Conservation (phyloP, 2,113 vertebrate genomes). For the Sinocyclocheilus rhinocerous region DNA sequence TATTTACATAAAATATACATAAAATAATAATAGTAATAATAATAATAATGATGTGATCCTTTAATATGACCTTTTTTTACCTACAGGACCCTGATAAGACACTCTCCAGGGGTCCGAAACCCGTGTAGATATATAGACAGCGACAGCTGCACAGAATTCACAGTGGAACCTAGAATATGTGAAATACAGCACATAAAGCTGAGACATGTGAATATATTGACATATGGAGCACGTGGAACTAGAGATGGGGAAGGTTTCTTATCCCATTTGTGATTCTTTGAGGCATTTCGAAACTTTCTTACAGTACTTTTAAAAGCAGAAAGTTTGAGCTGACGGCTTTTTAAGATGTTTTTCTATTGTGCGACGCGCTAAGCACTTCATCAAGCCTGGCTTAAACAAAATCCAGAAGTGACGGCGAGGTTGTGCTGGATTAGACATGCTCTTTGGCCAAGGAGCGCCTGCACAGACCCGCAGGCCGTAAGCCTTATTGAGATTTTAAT, state of each 20-base stretch:
- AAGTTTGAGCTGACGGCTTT: neutral
- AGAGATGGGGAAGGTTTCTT: neutral
- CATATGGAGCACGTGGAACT: neutral
- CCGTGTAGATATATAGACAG: neutral
- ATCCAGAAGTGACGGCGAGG: slow-evolving; percentile 19
- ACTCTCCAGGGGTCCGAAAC: neutral
- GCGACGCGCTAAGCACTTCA: slow-evolving; percentile 3
- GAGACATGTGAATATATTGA: neutral
- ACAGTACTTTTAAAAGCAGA: slow-evolving; percentile 5
- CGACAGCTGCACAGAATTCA: neutral
- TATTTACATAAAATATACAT: too few relatives aligned
- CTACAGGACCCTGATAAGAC: neutral
- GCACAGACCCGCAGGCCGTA: slow-evolving; percentile 7
- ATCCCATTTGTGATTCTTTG: neutral
- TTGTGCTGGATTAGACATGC: slow-evolving; percentile 32
- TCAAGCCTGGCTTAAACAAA: slow-evolving; percentile 36
- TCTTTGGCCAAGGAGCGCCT: slow-evolving; percentile 24
- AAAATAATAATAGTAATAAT: too few relatives aligned
- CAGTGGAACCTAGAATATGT: neutral
- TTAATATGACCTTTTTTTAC: too few relatives aligned
- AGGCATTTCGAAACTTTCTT: slow-evolving; percentile 27
- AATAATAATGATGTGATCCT: too few relatives aligned
- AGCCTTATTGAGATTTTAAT: neutral
- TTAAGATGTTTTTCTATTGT: slow-evolving; percentile 36
- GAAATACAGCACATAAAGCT: slow-evolving; percentile 5